phyloP scores from a whole-genome alignment of 2,113 vertebrate genomes.

The Alaudala cheleensis region DNA sequence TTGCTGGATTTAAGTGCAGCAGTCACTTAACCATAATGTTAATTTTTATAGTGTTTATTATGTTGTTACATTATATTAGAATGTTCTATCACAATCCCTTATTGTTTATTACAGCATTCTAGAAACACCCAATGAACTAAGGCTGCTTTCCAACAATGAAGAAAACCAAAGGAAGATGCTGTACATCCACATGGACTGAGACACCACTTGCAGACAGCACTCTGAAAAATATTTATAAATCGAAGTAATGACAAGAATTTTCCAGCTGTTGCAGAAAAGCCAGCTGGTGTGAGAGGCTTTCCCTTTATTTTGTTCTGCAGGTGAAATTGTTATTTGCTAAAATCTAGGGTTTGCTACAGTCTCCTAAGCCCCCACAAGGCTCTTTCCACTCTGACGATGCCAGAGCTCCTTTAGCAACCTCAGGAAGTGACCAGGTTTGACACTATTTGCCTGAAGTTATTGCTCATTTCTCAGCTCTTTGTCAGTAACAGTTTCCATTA shows the following conservation, averaged over 20 bases:
- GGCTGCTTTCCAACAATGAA: background rate
- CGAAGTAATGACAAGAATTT: background rate
- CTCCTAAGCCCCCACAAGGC: background rate
- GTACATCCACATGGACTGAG: background rate
- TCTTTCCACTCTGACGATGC: background rate
- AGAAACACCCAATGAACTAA: background rate
- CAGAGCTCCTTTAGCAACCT: background rate
- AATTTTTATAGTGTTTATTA: background rate
- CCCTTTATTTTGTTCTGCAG: background rate
- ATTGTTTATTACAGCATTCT: background rate
- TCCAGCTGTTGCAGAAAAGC: background rate
- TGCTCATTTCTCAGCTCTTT: background rate
- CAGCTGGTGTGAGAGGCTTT: background rate
- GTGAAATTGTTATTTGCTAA: background rate
- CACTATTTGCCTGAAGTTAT: slow-evolving; percentile 1
- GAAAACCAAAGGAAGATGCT: background rate
- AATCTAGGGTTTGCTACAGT: background rate
- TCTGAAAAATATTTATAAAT: background rate
- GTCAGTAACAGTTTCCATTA: background rate
- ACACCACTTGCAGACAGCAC: background rate
- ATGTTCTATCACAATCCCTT: background rate
- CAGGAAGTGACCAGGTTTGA: background rate
- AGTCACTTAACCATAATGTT: background rate
- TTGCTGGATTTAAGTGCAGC: background rate
- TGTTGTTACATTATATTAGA: background rate